phyloP scores from a whole-genome alignment of 2,888 invertebrate genomes.

The Alloplasta piceator region DNA sequence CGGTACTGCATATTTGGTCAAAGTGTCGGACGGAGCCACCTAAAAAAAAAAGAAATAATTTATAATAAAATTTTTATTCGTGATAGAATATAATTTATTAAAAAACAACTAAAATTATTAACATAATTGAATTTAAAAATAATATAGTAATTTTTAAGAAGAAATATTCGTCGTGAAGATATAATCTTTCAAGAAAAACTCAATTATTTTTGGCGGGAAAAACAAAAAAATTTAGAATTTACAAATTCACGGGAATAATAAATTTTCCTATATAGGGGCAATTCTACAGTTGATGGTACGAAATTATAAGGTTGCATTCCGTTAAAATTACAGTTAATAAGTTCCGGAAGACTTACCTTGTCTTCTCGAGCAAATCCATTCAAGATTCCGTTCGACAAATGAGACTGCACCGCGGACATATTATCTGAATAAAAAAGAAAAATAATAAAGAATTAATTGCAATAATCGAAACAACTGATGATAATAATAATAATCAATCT shows the following conservation, averaged over 20 bases:
- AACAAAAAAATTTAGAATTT: too few relatives aligned
- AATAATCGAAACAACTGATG: too few relatives aligned
- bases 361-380: constrained; percentile 74
- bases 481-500: too few relatives aligned
- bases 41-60: constrained; percentile 54
- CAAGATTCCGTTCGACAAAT: constrained; percentile 72
- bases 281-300: not conserved
- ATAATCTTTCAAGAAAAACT: constrained; percentile 1
- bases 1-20: constrained; percentile 68
- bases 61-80: not conserved
- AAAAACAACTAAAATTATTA: too few relatives aligned
- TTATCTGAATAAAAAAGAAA: constrained; percentile 72
- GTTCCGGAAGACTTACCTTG: constrained; percentile 72
- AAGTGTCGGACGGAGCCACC: constrained; percentile 64
- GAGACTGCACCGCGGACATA: constrained; percentile 76
- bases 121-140: not conserved
- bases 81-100: not conserved
- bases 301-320: constrained; percentile 3
- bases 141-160: not conserved
- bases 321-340: constrained; percentile 22
- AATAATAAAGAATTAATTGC: constrained; percentile 30
- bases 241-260: not conserved
- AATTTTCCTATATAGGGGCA: not conserved
- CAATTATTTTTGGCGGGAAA: too few relatives aligned
- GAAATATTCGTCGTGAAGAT: not conserved